Base-by-base conservation (phyloP, 2,113 vertebrate species). In the Dasypus novemcinctus region DNA sequence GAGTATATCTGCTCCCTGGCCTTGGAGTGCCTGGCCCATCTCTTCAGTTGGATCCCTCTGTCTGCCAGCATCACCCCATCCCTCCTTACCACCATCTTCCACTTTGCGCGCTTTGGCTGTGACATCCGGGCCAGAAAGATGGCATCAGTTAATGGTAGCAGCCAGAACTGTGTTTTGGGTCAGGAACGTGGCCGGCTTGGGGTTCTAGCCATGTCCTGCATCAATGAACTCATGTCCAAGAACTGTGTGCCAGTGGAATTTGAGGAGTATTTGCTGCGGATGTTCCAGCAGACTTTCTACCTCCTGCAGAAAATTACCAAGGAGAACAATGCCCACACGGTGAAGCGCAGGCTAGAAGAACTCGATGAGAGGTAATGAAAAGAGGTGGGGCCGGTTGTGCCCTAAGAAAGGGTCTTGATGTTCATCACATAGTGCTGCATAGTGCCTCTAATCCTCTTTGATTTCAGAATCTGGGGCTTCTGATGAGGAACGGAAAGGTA, bases 281-380 rank as follows among this genome's bases (percentile, higher is more conserved):
- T 99, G 99, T 99, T 99, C 98, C 99, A 99, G 98, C 99, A 99
- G 98, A 99, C 99, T 14, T 99, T 99, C 98, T 99, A 99, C 98
- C 99, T 99, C 96, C 99, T 99, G 96, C 99, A 99, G 98, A 99
- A 99, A 98, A 99, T 99, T 96, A 99, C 99, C 68, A 98, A 98
- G 96, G 99, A 99, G 97, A 99, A 99, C 97, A 99, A 99, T 7
- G 99, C 99, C 84, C 99, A 99, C 85, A 99, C 99, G 0, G 98
- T 99, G 97, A 99, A 99, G 98, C 99, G 98, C 97, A 98, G 99
- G 31, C 98, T 99, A 13, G 99, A 99, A 98, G 99, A 99, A 75
- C 99, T 99, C 49, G 99, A 99, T 33, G 99, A 99, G 98, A 99
- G 99, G 99, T 99, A 98, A 98, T 98, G 87, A 80, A 49, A 82